phyloP scores from a whole-genome alignment of 35 echinoderm and acorn worm genomes.

The Diadema setosum region DNA sequence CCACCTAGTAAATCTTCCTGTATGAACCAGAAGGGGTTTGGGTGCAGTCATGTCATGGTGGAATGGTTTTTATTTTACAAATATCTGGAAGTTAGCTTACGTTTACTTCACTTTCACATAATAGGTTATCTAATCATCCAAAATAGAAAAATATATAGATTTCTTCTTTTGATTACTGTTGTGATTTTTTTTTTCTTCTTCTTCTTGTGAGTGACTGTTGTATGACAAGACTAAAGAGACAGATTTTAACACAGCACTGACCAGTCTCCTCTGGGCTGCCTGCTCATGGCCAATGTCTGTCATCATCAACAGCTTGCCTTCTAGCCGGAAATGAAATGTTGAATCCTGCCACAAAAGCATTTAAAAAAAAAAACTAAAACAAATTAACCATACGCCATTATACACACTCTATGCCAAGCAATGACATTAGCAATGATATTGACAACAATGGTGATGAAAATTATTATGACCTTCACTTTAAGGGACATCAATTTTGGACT shows the following conservation, averaged over 20 bases:
- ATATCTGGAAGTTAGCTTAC: not conserved
- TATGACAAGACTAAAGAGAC: not conserved
- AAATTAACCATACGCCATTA: not conserved
- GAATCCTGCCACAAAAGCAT: not conserved
- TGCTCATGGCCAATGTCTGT: constrained; percentile 10
- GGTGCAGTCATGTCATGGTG: too few relatives aligned
- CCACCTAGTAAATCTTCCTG: too few relatives aligned
- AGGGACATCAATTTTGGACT: too few relatives aligned
- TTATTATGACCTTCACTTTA: too few relatives aligned
- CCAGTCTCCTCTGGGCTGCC: not conserved
- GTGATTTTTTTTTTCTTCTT: not conserved
- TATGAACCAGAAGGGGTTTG: too few relatives aligned
- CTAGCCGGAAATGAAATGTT: not conserved
- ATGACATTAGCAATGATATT: too few relatives aligned
- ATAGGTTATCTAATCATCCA: not conserved
- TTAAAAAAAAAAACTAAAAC: not conserved
- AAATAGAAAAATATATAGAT: not conserved
- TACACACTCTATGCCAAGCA: too few relatives aligned
- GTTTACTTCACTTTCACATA: not conserved
- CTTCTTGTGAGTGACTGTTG: not conserved
- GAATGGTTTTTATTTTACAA: not conserved
- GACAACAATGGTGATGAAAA: too few relatives aligned
- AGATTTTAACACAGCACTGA: not conserved
- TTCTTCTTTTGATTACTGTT: not conserved
- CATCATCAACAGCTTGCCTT: constrained; percentile 18